Base-by-base conservation (phyloP, 2,888 invertebrate genomes). In the Idaea dimidiata region DNA sequence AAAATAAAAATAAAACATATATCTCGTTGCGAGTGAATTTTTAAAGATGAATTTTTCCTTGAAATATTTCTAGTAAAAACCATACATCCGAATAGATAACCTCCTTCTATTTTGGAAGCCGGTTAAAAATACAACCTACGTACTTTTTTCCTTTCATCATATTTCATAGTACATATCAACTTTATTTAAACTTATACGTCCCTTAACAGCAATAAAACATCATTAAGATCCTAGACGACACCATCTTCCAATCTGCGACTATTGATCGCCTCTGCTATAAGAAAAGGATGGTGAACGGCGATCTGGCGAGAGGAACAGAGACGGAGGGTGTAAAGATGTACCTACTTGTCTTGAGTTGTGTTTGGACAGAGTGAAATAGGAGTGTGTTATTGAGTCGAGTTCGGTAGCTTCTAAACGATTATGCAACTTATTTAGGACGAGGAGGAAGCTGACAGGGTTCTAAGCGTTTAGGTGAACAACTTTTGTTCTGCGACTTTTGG, bases 171-270 rank as follows among this genome's bases (percentile, higher is more conserved):
- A 43, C 14, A 43, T 43, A 43, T 43, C 43, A 43, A 14, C 14
- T 43, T 43, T 43, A 56, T 56, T 56, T 56, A 56, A 56, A 56
- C 6, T 17, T 56, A 56, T 56, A 8, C 18, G 18, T 66, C 62
- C 58, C 64, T 31, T 58, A 65, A 62, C 67, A 63, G 58, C 43
- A 61, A 63, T 66, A 66, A 68, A 66, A 57, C 61, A 65, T 65
- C 68, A 68, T 68, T 68, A 68, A 62, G 62, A 61, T 73, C 78
- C 76, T 76, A 69, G 78, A 79, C 81, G 78, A 62, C 69, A 33
- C 54, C 66, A 76, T 80, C 80, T 43, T 43, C 43, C 43, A 43
- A 43, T 43, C 43, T 43, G 43, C 43, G 43, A 14, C 43, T 43
- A 43, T 43, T 43, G 43, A 43, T 43, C 43, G 43, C 43, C 14